Base-by-base conservation (phyloP, 1,140 invertebrate genomes). In the Euwallacea similis region DNA sequence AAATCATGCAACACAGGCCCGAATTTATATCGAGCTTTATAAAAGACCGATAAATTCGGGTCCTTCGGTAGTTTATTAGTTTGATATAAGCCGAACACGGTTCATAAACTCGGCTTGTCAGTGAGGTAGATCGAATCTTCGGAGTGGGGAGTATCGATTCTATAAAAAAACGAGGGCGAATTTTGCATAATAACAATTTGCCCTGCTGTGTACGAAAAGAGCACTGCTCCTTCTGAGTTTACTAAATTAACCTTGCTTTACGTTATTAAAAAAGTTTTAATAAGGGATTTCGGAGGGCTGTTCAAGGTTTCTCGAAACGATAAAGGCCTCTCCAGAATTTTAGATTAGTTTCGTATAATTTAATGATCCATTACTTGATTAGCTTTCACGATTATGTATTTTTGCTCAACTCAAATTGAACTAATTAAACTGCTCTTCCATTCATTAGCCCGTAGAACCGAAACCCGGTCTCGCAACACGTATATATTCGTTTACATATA, bases 101-200 rank as follows among this genome's bases (percentile, higher is more conserved):
- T 50, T 68, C 66, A 59, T 68, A 68, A 68, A 68, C 66, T 68
- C 56, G 43, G 42, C 60, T 44, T 59, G 66, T 59, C 66, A 59
- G 66, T 59, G 44, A 61, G 16, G 66, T 68, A 68, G 66, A 68
- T 68, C 42, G 66, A 59, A 68, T 68, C 66, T 68, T 47, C 2
- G 46, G 44, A 68, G 66, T 68, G 42, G 66, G 66, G 66, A 68
- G 21, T 68, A 68, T 68, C 56, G 66, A 68, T 59, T 68, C 33
- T 10, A 68, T 59, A 68, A 68, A 68, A 55, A 68, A 68, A 66
- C 42, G 55, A 47, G 66, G 66, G 16, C 66, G 66, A 60, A 56
- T 60, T 68, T 68, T 68, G 66, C 66, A 68, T 68, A 68, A 68
- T 68, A 68, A 68, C 60, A 68, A 68, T 68, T 60, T 41, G 41